Evolutionary conservation across 1,140 invertebrate species (phyloP), one percentile per base, ranked within the genome.

Genomic region (Cydia splendana): DNA sequence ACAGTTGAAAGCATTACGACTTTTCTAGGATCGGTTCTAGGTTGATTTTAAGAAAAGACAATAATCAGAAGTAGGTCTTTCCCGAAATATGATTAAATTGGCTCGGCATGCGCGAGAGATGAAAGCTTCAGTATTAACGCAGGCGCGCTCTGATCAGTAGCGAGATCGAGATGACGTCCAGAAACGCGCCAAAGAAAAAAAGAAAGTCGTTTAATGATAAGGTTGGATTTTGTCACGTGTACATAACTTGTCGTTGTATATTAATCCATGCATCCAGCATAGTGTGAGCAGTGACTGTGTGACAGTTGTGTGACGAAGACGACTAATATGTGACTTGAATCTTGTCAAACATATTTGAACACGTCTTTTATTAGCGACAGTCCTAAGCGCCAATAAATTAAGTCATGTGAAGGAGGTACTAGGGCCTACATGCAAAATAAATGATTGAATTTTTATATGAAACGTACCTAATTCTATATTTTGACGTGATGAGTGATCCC

Each of bases 131-230:
- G 87, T 86, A 87, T 85, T 85, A 75, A 84, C 82, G 82, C 76
- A 80, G 83, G 76, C 81, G 85, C 79, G 79, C 77, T 82, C 81
- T 79, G 82, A 84, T 85, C 79, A 80, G 76, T 76, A 78, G 65
- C 81, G 88, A 78, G 78, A 84, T 84, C 81, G 88, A 78, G 78
- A 84, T 84, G 79, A 78, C 82, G 81, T 85, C 81, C 76, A 80
- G 78, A 65, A 85, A 83, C 77, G 45, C 65, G 67, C 69, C 80
- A n/a, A 42, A 74, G n/a, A 42, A 65, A 18, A 62, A 69, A 34
- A 71, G 34, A 71, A 71, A 71, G 67, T 38, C 20, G 20, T 24
- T 62, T 24, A 62, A 62, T 12, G 57, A 62, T 62, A 62, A 62
- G 57, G 57, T 62, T 62, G 4, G 9, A 24, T 24, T 62, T 24